Evolutionary conservation across 1,140 invertebrate genomes (phyloP), one percentile per base, ranked within the genome.

Genomic region (Drosophila prosaltans): DNA sequence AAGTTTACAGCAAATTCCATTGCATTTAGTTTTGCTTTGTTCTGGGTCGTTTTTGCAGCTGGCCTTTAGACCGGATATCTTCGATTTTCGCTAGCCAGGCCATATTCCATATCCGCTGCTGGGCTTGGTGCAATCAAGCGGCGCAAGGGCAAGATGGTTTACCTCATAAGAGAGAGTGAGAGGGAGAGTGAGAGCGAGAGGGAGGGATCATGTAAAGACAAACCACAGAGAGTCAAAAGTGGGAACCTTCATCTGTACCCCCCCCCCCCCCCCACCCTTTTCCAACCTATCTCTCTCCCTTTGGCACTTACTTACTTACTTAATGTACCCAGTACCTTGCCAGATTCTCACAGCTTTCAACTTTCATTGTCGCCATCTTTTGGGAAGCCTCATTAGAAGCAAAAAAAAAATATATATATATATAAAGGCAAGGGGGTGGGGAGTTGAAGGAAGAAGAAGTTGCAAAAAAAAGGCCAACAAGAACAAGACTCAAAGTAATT

Each of bases 81-180:
- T 75, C 82, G 82, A 85, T 85, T 85, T 85, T 76, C 67, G 60
- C 63, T 51, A 16, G 60, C 58, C 36, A 75, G 74, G 67, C 57
- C 74, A 81, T 85, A 84, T 74, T 57, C 68, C 72, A 75, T 85
- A 85, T 86, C 82, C 82, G 82, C 40, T 86, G 65, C 40, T 86
- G 65, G 45, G 21, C 63, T 51, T 24, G 45, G 63, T 66, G 65
- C 75, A 74, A 78, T 78, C 75, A 78, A 70, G 62, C 72, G 72
- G 58, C 67, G 72, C 73, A 63, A 66, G 72, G 30, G 24, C 28
- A 51, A 30, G 32, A 59, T 54, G 54, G 43, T 26, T 32, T 24
- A 45, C 43, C 16, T 11, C 11, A 54, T 21, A 43, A 36, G 21
- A 4, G 21, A 59, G 48, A 11, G 36, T 26, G 5, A 62, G 32